A percentile compares a stretch with the other conserved stretches of the same genome.
Evolutionary conservation across 1,140 invertebrate genomes (phyloP).

Genomic region (Pogonomyrmex barbatus): DNA sequence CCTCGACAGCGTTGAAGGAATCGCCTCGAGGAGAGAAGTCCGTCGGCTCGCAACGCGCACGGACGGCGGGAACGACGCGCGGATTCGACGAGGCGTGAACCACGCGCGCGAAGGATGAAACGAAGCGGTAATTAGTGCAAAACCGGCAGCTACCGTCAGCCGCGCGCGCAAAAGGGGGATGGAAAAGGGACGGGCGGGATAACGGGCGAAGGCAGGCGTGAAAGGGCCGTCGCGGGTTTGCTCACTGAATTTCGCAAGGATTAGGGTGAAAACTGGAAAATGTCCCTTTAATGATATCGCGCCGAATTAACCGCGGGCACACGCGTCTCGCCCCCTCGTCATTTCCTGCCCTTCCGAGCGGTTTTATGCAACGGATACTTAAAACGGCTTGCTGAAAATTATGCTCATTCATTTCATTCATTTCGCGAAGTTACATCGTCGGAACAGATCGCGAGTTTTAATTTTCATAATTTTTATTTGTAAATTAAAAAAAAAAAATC

Average conservation of each 20-base stretch:
- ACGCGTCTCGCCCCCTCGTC: slow-evolving; percentile 61
- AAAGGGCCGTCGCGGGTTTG: slow-evolving; percentile 79
- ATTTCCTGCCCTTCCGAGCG: slow-evolving; percentile 28
- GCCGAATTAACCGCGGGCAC: slow-evolving; percentile 79
- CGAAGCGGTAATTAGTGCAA: slow-evolving; percentile 84
- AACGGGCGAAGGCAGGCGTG: slow-evolving; percentile 80
- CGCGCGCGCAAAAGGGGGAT: slow-evolving; percentile 57
- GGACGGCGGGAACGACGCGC: slow-evolving; percentile 33
- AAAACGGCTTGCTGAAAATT: background rate
- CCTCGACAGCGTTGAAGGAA: slow-evolving; percentile 17
- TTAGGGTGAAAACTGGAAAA: slow-evolving; percentile 86
- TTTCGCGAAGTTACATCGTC: background rate
- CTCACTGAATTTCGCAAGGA: slow-evolving; percentile 85
- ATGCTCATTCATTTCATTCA: background rate
- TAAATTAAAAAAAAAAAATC: too few species aligned
- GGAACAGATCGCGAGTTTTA: too few species aligned
- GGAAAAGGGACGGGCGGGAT: slow-evolving; percentile 73
- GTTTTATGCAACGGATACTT: background rate
- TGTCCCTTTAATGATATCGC: slow-evolving; percentile 85
- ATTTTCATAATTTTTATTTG: too few species aligned
- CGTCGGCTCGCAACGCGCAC: slow-evolving; percentile 16
- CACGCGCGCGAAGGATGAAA: slow-evolving; percentile 81
- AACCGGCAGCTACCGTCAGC: slow-evolving; percentile 64
- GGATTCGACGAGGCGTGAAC: slow-evolving; percentile 79
- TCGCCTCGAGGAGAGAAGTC: slow-evolving; percentile 8